Base-by-base conservation (phyloP, 2,888 invertebrate genomes). In the Drosophila macrospina region DNA sequence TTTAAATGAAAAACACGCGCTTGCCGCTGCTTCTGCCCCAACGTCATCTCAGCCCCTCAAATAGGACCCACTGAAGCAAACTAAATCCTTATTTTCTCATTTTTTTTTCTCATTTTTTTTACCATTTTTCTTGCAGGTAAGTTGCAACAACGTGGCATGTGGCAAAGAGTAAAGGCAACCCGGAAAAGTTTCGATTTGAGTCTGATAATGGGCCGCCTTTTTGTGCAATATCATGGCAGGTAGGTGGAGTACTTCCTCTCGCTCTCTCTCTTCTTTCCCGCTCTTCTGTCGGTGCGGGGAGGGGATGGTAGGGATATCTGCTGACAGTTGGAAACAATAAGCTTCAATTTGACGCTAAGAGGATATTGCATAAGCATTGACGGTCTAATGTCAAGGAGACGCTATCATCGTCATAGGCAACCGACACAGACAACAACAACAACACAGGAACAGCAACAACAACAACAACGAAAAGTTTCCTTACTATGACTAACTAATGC, bases 1-100 rank as follows among this genome's bases (percentile, higher is more conserved):
- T 81, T 81, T 76, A 80, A 76, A 82, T 81, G 76, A 67, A 75
- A 85, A 82, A 73, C 81, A 82, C 83, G 86, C 73, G 70, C 82
- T 63, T 34, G 20, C 28, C 16, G n/a, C 30, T 15, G 32, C 15
- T 24, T 32, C 11, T 3, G n/a, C n/a, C n/a, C n/a, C n/a, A n/a
- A n/a, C n/a, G n/a, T n/a, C 6, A 4, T 5, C 20, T 24, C 6
- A 41, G 6, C 20, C 11, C n/a, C n/a, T n/a, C 6, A 24, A 37
- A 24, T 13, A 15, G 11, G 28, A 57, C 11, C 32, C 59, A 41
- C 39, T 15, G 36, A 51, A 57, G 30, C 52, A 36, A 47, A 28
- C 50, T 47, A 37, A 60, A 59, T 63, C 20, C 56, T 55, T 59
- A 45, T 47, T 55, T 60, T 51, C 32, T 32, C 13, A 36, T 37